Evolutionary conservation across 2,888 invertebrate species (phyloP).

Genomic region (Noctua janthe): DNA sequence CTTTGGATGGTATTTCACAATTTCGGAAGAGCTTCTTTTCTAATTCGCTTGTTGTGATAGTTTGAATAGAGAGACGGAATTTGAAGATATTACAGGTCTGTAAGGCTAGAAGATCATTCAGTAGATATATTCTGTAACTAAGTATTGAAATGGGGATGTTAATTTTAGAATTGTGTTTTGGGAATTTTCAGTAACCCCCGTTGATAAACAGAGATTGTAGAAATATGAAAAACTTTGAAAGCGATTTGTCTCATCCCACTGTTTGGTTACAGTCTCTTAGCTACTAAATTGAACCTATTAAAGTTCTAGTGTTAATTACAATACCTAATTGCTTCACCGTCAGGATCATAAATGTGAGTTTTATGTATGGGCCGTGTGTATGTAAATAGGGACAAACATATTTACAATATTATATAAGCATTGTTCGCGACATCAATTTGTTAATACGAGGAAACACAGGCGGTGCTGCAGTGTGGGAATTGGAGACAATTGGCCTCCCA

Average conservation of each 20-base stretch:
- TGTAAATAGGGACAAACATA: slow-evolving; percentile 30
- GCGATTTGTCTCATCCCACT: neutral
- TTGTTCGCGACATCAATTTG: slow-evolving; percentile 58
- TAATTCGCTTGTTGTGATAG: neutral
- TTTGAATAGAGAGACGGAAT: neutral
- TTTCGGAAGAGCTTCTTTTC: neutral
- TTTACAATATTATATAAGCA: slow-evolving; percentile 50
- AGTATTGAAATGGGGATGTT: neutral
- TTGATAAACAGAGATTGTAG: neutral
- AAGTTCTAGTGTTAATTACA: neutral
- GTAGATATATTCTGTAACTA: neutral
- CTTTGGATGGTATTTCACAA: neutral
- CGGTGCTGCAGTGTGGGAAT: slow-evolving; percentile 53
- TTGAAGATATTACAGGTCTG: neutral
- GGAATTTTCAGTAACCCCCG: neutral
- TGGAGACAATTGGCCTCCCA: slow-evolving; percentile 49
- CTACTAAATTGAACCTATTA: neutral
- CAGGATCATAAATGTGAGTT: slow-evolving; percentile 5
- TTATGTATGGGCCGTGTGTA: slow-evolving; percentile 2
- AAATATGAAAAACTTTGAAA: neutral
- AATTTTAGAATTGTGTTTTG: neutral
- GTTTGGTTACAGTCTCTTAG: neutral
- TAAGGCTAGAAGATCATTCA: neutral
- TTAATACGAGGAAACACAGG: slow-evolving; percentile 52
- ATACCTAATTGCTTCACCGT: neutral